Conservation (phyloP, 2,113 vertebrate genomes). For the Nesogale talazaci region DNA sequence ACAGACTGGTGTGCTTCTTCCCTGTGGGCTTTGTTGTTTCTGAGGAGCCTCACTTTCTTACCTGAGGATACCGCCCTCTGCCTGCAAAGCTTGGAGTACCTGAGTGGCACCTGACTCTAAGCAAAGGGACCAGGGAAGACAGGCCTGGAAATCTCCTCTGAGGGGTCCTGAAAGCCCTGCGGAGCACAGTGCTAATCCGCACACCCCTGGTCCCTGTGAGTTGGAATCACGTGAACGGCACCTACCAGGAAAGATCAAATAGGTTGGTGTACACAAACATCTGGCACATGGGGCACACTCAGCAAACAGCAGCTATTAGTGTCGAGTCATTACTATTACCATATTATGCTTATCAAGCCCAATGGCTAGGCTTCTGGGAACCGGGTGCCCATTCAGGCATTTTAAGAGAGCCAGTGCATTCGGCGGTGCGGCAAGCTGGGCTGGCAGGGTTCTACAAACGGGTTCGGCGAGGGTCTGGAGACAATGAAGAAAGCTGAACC, state of each 20-base stretch:
- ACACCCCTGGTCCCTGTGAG: background rate
- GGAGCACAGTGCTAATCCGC: background rate
- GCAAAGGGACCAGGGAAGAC: background rate
- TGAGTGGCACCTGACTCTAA: background rate
- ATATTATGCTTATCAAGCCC: background rate
- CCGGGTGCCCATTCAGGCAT: background rate
- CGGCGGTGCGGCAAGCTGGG: background rate
- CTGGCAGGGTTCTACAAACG: background rate
- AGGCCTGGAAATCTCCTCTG: background rate
- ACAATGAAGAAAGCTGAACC: background rate
- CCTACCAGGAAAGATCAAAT: background rate
- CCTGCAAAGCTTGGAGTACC: background rate
- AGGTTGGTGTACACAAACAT: background rate
- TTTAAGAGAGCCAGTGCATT: conserved; percentile 24
- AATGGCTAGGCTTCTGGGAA: background rate
- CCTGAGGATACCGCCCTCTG: background rate
- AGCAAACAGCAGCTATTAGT: background rate
- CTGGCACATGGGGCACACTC: background rate
- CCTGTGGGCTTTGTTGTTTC: too few species aligned
- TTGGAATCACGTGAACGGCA: background rate
- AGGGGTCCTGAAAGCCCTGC: background rate
- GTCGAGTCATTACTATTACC: background rate
- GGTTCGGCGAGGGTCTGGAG: background rate
- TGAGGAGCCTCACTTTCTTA: background rate
- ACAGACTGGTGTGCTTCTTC: too few species aligned